Conservation (phyloP, 2,797 vertebrate species). For the Acanthopagrus latus region DNA sequence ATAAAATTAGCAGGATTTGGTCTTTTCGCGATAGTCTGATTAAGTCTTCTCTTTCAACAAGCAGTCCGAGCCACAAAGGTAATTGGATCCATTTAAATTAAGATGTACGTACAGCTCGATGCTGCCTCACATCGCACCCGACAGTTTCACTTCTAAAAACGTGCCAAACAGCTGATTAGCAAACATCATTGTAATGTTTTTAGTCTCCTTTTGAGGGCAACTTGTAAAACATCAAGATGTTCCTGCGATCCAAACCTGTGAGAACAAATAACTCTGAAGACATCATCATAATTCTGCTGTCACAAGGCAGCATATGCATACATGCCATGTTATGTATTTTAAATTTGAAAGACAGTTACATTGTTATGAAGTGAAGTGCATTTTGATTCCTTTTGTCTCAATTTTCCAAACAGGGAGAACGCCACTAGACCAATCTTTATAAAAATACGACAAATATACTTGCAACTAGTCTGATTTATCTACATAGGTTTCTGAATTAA, state of each 20-base stretch:
- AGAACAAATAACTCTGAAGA: not conserved
- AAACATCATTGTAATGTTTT: not conserved
- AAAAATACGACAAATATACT: not conserved
- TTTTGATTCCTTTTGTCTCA: not conserved
- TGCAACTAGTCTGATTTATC: not conserved
- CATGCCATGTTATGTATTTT: not conserved
- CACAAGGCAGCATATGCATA: not conserved
- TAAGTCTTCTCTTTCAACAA: constrained; percentile 28
- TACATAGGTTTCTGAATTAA: constrained; percentile 11
- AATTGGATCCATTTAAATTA: constrained; percentile 51
- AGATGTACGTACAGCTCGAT: not conserved
- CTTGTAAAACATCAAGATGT: not conserved
- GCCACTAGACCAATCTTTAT: constrained; percentile 30
- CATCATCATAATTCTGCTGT: not conserved
- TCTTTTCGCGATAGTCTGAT: constrained; percentile 43
- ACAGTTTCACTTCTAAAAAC: not conserved
- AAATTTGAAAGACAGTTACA: not conserved
- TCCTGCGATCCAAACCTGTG: not conserved
- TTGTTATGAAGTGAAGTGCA: not conserved
- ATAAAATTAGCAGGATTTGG: constrained; percentile 45
- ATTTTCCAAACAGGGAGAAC: constrained; percentile 21
- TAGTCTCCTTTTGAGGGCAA: not conserved
- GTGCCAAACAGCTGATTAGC: not conserved
- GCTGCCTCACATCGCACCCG: not conserved
- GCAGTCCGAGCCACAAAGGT: constrained; percentile 24